phyloP scores from a whole-genome alignment of 1,140 invertebrate genomes.

The Pomphorhynchus laevis region DNA sequence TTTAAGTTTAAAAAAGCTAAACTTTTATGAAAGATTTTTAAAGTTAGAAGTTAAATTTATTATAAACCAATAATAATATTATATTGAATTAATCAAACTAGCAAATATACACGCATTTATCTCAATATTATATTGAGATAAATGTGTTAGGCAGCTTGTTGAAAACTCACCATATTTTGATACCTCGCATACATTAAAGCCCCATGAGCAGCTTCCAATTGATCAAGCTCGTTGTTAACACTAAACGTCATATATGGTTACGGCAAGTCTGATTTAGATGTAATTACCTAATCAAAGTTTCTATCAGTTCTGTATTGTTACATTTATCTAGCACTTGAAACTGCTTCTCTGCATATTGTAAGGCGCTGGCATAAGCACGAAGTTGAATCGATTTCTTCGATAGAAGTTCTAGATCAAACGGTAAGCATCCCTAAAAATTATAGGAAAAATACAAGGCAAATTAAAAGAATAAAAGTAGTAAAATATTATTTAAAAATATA shows the following conservation, averaged over 20 bases:
- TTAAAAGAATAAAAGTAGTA: not conserved
- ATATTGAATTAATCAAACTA: not conserved
- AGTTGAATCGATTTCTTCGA: conserved; percentile 25
- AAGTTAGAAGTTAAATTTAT: too few relatives aligned
- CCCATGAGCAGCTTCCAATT: conserved; percentile 73
- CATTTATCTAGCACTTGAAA: conserved; percentile 26
- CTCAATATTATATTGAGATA: too few relatives aligned
- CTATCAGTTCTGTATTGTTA: not conserved
- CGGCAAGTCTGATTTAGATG: not conserved
- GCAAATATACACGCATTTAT: not conserved
- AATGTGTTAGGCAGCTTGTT: conserved; percentile 8
- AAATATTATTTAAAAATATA: not conserved
- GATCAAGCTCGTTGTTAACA: conserved; percentile 91
- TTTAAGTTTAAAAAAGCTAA: too few relatives aligned
- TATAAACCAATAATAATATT: too few relatives aligned
- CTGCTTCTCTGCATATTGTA: conserved; percentile 93
- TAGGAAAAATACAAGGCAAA: conserved; percentile 8
- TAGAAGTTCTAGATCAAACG: conserved; percentile 41
- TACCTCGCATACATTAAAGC: conserved; percentile 55
- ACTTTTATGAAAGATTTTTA: too few relatives aligned
- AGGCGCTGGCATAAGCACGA: conserved; percentile 60
- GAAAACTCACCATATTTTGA: conserved; percentile 27
- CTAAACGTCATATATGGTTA: too few relatives aligned
- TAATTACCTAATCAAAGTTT: not conserved
- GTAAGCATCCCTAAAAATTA: conserved; percentile 39